Conservation (phyloP, 1,140 invertebrate species). For the Trichoplusia ni region DNA sequence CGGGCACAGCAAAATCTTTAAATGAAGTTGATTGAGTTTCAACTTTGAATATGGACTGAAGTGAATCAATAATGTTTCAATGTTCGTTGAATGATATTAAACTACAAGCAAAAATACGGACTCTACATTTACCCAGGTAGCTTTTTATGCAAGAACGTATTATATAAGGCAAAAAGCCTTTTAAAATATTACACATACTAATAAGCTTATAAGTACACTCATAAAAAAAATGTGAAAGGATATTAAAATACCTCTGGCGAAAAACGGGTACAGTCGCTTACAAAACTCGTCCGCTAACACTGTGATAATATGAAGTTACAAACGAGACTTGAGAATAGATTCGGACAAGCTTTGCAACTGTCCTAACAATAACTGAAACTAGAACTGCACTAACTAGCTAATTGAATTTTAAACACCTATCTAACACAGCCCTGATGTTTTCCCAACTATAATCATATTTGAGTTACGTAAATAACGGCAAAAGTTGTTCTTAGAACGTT, state of each 20-base stretch:
- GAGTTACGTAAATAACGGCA: too few species aligned
- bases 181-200: neutral
- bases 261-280: neutral
- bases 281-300: neutral
- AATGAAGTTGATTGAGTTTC: too few species aligned
- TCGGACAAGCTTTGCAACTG: constrained; percentile 8
- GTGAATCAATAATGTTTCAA: too few species aligned
- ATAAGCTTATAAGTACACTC: neutral
- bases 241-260: neutral
- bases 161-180: neutral
- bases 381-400: neutral
- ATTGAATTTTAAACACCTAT: constrained; percentile 9
- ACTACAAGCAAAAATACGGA: too few species aligned
- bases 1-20: too few species aligned
- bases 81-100: too few species aligned
- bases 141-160: too few species aligned
- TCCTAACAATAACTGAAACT: constrained; percentile 11
- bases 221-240: neutral
- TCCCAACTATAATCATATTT: too few species aligned
- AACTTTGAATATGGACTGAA: too few species aligned
- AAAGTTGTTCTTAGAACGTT: too few species aligned
- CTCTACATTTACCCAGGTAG: too few species aligned
- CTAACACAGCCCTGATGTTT: too few species aligned
- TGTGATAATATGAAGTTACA: neutral
- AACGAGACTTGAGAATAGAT: constrained; percentile 1